Evolutionary conservation across 2,797 vertebrate species (phyloP), one percentile per base, ranked within the genome.

Genomic region (Karalla daura): DNA sequence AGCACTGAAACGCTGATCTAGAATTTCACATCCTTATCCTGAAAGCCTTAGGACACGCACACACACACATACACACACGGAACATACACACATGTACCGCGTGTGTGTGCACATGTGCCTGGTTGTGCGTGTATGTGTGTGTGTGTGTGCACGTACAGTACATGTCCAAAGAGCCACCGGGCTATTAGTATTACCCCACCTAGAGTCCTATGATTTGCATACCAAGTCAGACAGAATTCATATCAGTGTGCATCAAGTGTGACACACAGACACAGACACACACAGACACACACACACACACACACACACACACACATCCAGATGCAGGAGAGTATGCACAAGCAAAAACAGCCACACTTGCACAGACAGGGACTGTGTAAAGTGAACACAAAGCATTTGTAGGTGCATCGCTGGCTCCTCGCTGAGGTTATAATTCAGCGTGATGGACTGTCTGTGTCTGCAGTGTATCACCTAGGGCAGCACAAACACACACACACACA

Each of bases 11-110:
- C 89, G 92, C 95, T 96, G 96, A 96, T 97, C 95, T 96, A 95
- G 96, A 97, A 96, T 97, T 98, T 97, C 93, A 97, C 96, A 96
- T 98, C 95, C 96, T 97, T 96, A 98, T 96, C 96, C 96, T 93
- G 91, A 88, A 91, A 91, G 90, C 90, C 90, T 80, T 33, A 85
- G 87, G 89, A 90, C 64, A 85, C 83, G 67, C 70, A 51, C 83
- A 83, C 58, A 71, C 63, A 44, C 49, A 20, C 52, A 49, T 43
- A 53, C 39, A 46, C 36, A 61, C 33, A 41, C 59, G 45, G 53
- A 30, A 45, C 32, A 20, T 24, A 50, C 52, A 39, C 32, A 35
- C 24, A 18, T 13, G 28, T 27, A 20, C 51, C 3, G 5, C 10
- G 14, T 9, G 15, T 39, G 20, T 55, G 25, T 28, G 2, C 23